phyloP scores from a whole-genome alignment of 2,888 invertebrate species.

The Torymus texanus region DNA sequence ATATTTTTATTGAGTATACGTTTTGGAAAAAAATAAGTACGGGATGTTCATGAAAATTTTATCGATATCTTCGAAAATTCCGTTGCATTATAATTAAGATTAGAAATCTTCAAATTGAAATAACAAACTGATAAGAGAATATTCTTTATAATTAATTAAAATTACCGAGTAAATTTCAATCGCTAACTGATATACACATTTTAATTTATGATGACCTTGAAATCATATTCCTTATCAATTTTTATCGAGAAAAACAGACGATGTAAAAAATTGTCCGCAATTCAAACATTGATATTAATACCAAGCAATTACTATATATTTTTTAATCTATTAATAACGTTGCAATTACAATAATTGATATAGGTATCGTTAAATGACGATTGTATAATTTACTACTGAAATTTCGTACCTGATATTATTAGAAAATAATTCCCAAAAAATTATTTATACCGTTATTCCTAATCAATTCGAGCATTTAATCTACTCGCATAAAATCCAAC shows the following conservation, averaged over 20 bases:
- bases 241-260: neutral
- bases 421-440: neutral
- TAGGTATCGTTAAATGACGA: neutral
- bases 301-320: neutral
- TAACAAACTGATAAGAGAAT: too few species aligned
- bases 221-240: neutral
- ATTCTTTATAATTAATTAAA: too few species aligned
- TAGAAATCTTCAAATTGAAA: neutral
- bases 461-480: neutral
- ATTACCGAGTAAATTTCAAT: neutral
- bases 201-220: slow-evolving; percentile 5
- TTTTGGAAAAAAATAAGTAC: too few species aligned
- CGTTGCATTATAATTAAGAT: slow-evolving; percentile 1
- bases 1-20: too few species aligned
- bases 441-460: neutral
- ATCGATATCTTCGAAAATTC: neutral
- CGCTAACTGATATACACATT: neutral
- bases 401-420: neutral
- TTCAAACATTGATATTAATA: neutral
- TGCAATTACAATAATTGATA: neutral
- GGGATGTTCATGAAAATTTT: neutral
- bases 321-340: slow-evolving; percentile 6
- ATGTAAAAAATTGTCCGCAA: neutral
- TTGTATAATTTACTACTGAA: neutral
- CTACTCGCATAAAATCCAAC: neutral